phyloP scores from a whole-genome alignment of 2,797 vertebrate species.

The Falco concolor region DNA sequence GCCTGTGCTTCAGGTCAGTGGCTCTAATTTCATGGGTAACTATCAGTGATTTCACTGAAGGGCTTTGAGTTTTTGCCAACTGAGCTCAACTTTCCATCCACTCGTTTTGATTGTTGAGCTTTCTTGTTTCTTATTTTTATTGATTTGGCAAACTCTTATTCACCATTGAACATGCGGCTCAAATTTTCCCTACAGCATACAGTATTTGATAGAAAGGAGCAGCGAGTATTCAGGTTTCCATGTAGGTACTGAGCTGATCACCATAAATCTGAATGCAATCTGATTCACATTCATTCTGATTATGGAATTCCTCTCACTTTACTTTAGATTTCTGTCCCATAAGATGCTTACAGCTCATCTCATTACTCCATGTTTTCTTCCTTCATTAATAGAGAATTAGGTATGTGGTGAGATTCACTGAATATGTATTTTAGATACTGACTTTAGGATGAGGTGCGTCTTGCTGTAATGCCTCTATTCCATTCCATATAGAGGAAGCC shows the following conservation, averaged over 20 bases:
- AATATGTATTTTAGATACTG: not conserved
- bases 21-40: not conserved
- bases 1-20: not conserved
- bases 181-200: not conserved
- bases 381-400: not conserved
- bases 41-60: not conserved
- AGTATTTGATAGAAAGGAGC: not conserved
- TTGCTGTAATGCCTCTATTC: not conserved
- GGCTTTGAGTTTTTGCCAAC: not conserved
- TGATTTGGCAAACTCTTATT: not conserved
- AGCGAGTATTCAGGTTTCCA: not conserved
- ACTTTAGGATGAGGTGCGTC: not conserved
- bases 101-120: not conserved
- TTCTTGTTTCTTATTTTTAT: not conserved
- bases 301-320: not conserved
- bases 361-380: not conserved
- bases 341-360: not conserved
- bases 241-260: not conserved
- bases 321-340: not conserved
- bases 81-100: not conserved
- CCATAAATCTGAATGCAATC: not conserved
- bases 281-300: not conserved
- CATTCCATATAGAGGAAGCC: not conserved
- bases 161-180: not conserved
- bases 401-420: not conserved